Conservation (phyloP, 92 coral and sea anemone species). For the Metridium senile region DNA sequence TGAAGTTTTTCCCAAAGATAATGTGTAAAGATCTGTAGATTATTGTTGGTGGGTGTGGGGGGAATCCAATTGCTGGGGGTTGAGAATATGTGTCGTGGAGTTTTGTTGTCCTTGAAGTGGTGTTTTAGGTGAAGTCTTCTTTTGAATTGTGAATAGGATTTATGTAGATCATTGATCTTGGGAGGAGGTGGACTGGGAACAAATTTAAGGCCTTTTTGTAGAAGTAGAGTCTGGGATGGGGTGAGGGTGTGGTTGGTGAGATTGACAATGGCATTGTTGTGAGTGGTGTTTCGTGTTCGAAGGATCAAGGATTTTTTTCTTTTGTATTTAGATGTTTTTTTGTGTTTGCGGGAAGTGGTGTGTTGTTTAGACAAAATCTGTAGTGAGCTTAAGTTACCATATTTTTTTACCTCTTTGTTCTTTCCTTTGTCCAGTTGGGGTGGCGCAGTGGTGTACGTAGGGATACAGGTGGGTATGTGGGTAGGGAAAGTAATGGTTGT, state of each 20-base stretch:
- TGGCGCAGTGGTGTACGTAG: neutral
- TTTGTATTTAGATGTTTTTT: neutral
- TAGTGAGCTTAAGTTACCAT: neutral
- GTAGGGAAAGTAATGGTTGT: neutral
- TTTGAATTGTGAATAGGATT: neutral
- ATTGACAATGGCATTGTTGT: neutral
- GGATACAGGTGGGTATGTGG: neutral
- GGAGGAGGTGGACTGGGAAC: neutral
- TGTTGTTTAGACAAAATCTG: neutral
- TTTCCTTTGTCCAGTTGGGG: neutral
- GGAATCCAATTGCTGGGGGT: neutral
- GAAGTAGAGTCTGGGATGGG: neutral
- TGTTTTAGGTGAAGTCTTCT: neutral
- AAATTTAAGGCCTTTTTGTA: constrained; percentile 2
- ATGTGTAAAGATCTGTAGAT: neutral
- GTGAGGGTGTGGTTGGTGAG: neutral
- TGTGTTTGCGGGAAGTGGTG: neutral
- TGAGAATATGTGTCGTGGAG: neutral
- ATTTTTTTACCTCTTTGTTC: neutral
- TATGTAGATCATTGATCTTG: neutral
- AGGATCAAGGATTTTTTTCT: neutral
- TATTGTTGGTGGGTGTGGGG: neutral
- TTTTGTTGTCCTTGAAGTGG: neutral
- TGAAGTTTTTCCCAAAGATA: neutral
- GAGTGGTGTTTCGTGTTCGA: neutral